Base-by-base conservation (phyloP, 2,797 vertebrate genomes). In the Syngnathus acus region DNA sequence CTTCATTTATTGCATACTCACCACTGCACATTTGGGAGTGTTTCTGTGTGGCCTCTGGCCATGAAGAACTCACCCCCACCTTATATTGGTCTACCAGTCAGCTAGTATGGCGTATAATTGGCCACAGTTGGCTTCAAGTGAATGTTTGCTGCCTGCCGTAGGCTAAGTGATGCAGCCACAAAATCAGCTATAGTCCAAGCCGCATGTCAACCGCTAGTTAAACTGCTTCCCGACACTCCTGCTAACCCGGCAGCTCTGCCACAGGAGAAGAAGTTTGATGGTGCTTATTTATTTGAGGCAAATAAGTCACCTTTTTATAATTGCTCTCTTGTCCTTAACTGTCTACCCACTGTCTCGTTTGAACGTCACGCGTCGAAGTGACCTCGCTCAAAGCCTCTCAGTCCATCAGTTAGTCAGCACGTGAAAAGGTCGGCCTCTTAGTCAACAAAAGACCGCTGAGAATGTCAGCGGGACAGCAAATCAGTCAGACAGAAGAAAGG, bases 91-190 rank as follows among this genome's bases (percentile, higher is more conserved):
- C 73, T 53, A 74, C 72, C 76, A 74, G 73, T 74, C 77, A 82
- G 70, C 71, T 76, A 83, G 71, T 72, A 71, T 61, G 75, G 72
- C 61, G 4, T 76, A 79, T 84, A 86, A 87, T 82, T 87, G 83
- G 80, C 84, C 78, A 79, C 84, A 83, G 79, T 84, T 87, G 81
- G 74, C 73, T 85, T 86, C 78, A 80, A 79, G 73, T 85, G 75
- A 84, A 83, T 81, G 79, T 80, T 79, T 82, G 72, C 76, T 55
- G 71, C 71, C 68, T 81, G 72, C 65, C 67, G 21, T 14, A 63
- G 71, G 79, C 73, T 79, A 82, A 82, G 85, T 80, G 66, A 81
- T 75, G 77, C 74, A 81, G 72, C 67, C 65, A 73, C 54, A 65
- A 70, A 73, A 77, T 68, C 68, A 62, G 55, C 74, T 78, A 72